Base-by-base conservation (phyloP, 1,140 invertebrate genomes). In the Bombus cullumanus region DNA sequence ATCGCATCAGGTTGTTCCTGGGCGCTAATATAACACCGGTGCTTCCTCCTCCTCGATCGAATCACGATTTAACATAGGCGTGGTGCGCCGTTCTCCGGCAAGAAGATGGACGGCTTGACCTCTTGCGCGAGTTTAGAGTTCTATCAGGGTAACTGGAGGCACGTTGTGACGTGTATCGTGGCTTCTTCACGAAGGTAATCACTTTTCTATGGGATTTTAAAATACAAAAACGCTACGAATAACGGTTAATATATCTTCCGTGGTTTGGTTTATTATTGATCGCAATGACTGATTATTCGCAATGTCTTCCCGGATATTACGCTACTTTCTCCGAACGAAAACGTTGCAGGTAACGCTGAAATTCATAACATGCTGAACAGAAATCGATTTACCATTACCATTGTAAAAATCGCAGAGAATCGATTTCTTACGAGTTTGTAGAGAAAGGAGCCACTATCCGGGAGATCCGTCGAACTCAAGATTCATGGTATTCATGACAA, bases 21-120 rank as follows among this genome's bases (percentile, higher is more conserved):
- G 74, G 74, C 88, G 83, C 89, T 88, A 90, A 90, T 88, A 86
- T 86, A 90, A 88, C 86, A 80, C 89, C 77, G 87, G 86, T 72
- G 81, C 84, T 90, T 88, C 89, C 89, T 91, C 77, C 85, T 86
- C 85, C 85, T 80, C 91, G 92, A 90, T 90, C 91, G 83, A 91
- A 92, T 94, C 92, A 93, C 92, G 93, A 94, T 86, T 92, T 69
- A 86, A 86, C 92, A 93, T 91, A 94, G 93, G 93, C 93, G 93
- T 94, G 93, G 93, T 92, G 82, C 73, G 76, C 71, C 72, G 86
- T 82, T 91, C 72, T 87, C 83, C 78, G 69, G 43, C 80, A 81
- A 85, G 89, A 92, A 93, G 92, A 93, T 91, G 91, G 87, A 93
- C 91, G 92, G 82, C 85, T 88, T 91, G 91, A 93, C 92, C 91